A percentile compares a stretch with the other conserved stretches of the same genome.
Conservation (phyloP, 2,797 vertebrate species). For the Tragelaphus oryx region DNA sequence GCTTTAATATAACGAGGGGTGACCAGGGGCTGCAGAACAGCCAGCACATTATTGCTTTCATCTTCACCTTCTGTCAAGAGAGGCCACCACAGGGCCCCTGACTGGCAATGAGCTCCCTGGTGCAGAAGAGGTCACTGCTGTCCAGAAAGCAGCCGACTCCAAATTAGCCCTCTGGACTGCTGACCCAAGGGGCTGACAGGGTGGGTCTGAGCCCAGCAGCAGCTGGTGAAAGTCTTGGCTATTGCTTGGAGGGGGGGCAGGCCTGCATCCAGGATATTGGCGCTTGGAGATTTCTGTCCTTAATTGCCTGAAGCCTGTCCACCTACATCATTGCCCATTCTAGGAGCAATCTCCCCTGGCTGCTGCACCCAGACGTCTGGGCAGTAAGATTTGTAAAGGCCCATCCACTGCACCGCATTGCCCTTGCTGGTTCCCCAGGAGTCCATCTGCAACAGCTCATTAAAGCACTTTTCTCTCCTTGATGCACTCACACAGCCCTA, state of each 20-base stretch:
- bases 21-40: conserved; percentile 4
- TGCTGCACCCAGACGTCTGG: neutral
- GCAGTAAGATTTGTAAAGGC: neutral
- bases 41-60: neutral
- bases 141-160: neutral
- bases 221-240: neutral
- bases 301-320: neutral
- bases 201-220: neutral
- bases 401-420: neutral
- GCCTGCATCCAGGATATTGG: neutral
- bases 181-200: neutral
- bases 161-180: neutral
- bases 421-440: neutral
- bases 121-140: neutral
- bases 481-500: neutral
- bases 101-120: neutral
- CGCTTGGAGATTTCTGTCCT: neutral
- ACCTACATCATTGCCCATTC: neutral
- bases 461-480: neutral
- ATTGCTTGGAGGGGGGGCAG: neutral
- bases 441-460: neutral
- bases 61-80: neutral
- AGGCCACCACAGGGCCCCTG: neutral
- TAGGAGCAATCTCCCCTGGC: neutral
- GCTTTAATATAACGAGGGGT: conserved; percentile 47